phyloP scores from a whole-genome alignment of 2,113 vertebrate species.

The Alligator mississippiensis region DNA sequence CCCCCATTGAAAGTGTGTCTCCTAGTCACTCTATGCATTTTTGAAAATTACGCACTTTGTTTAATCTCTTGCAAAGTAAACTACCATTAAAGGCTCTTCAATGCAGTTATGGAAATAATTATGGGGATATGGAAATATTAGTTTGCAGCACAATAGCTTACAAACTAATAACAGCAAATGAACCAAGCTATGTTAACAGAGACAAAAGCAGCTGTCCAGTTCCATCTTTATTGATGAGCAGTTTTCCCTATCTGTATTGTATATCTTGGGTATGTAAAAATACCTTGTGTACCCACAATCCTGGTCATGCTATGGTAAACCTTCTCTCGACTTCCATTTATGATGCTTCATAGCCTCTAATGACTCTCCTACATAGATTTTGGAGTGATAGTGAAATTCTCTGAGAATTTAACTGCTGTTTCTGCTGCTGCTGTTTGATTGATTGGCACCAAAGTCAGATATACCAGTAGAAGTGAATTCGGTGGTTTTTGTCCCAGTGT shows the following conservation, averaged over 20 bases:
- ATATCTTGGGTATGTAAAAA: not conserved
- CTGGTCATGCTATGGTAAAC: not conserved
- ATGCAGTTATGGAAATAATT: too few species aligned
- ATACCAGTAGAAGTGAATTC: too few species aligned
- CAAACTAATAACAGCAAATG: not conserved
- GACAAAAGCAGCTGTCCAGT: not conserved
- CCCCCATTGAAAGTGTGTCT: not conserved
- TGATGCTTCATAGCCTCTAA: not conserved
- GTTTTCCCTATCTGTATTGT: not conserved
- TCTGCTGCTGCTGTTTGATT: not conserved
- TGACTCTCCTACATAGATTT: not conserved
- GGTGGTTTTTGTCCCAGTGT: too few species aligned
- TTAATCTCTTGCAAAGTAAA: rapidly evolving
- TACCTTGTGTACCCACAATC: not conserved
- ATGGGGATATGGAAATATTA: not conserved
- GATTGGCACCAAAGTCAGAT: not conserved
- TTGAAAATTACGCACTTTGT: rapidly evolving
- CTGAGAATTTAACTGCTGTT: not conserved
- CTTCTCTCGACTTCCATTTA: not conserved
- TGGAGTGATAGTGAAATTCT: rapidly evolving
- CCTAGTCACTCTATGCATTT: not conserved
- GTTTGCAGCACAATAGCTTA: rapidly evolving
- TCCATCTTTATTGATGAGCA: not conserved
- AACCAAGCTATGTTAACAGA: not conserved
- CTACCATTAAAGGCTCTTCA: not conserved